Evolutionary conservation across 35 echinoderm and acorn worm genomes (phyloP), one percentile per base, ranked within the genome.

Genomic region (Eucidaris tribuloides): DNA sequence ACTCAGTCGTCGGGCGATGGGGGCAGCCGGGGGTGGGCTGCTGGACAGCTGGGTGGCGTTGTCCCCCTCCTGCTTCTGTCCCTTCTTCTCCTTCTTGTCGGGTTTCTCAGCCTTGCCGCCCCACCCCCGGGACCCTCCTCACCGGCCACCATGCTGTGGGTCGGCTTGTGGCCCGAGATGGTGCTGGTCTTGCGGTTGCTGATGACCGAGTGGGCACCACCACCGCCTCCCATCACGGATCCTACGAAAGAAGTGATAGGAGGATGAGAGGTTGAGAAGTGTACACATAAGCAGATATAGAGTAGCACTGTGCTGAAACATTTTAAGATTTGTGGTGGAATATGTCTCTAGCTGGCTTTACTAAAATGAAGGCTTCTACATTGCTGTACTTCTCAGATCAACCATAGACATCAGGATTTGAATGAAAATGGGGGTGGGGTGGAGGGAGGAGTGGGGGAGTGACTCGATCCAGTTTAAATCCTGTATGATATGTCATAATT

Each of bases 141-240:
- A 6, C 86, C 86, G 20, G 55, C 86, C 25, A 84, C 82, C 61
- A 84, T 45, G 68, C 68, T 74, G 68, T 41, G 41, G 1, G 68
- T 40, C 7, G 90, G 87, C 55, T 98, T 98, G 90, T 98, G 91
- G 64, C 90, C 95, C 15, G 95, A 98, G 82, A 98, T 98, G 35
- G 95, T 98, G 95, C 95, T 98, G 37, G 95, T 98, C 86, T 98
- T 93, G 61, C 90, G 82, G 86, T 98, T 93, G 63, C 90, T 93
- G 79, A 93, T 90, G 40, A 98, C 86, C 2, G 90, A 92, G 28
- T 92, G 95, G 39, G 95, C 95, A 11, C 95, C 95, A 56, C 90
- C 94, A 20, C 87, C 92, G 42, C 83, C 82, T n/a, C n/a, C n/a
- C 66, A 91, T 98, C 18, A 93, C 77, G 24, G 90, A 85, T 19